phyloP scores from a whole-genome alignment of 2,113 vertebrate species.

The Anguilla rostrata region DNA sequence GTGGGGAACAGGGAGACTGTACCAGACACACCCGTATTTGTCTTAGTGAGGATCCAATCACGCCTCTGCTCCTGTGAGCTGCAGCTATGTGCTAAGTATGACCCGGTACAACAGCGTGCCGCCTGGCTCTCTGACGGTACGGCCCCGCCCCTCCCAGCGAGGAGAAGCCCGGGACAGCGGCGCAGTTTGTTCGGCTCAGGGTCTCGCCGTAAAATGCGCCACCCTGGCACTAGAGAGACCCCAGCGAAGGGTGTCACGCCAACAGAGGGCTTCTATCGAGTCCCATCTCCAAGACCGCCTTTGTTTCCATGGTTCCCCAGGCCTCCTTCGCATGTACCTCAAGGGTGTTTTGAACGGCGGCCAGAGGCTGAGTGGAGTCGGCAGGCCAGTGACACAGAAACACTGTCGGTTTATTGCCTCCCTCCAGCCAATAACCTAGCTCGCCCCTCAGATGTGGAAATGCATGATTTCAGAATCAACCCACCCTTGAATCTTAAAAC shows the following conservation, averaged over 20 bases:
- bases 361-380: conserved; percentile 9
- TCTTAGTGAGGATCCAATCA: conserved; percentile 24
- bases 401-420: neutral
- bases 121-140: neutral
- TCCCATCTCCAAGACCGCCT: conserved; percentile 39
- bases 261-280: conserved; percentile 35
- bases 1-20: neutral
- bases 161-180: neutral
- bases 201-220: conserved; percentile 38
- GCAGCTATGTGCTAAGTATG: neutral
- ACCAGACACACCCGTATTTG: conserved; percentile 48
- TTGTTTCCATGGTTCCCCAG: conserved; percentile 34
- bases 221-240: conserved; percentile 39
- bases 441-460: conserved; percentile 7
- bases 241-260: conserved; percentile 19
- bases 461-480: neutral
- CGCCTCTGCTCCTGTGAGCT: neutral
- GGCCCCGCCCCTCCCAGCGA: neutral
- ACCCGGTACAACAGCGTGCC: neutral
- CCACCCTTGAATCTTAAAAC: neutral
- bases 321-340: neutral
- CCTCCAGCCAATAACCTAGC: conserved; percentile 6
- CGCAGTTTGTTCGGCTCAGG: conserved; percentile 26
- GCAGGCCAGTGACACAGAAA: conserved; percentile 9
- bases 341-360: conserved; percentile 5